A percentile compares a stretch with the other conserved stretches of the same genome.
Evolutionary conservation across 2,113 vertebrate species (phyloP).

Genomic region (Trachemys scripta): DNA sequence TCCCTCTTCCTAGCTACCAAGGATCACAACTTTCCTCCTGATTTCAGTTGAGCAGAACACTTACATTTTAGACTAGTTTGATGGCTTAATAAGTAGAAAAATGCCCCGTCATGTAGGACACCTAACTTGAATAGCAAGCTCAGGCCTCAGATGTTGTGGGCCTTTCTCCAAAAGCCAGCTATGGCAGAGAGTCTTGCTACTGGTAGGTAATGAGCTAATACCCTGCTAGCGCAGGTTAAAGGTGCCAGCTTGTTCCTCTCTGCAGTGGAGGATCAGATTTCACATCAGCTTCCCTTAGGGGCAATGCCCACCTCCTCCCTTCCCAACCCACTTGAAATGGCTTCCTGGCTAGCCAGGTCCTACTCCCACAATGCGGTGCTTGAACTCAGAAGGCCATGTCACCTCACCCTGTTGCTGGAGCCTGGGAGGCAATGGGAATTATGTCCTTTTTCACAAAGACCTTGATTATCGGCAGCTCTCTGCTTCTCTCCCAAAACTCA

Average conservation of each 20-base stretch:
- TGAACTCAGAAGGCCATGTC: neutral
- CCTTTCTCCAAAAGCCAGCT: neutral
- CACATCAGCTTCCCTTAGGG: neutral
- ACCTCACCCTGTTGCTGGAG: neutral
- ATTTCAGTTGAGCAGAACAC: neutral
- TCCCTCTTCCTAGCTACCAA: neutral
- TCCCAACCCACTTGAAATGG: neutral
- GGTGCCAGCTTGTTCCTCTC: neutral
- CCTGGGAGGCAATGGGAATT: neutral
- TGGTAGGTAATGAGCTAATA: neutral
- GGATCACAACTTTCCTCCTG: neutral
- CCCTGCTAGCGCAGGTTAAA: neutral
- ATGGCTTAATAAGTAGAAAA: neutral
- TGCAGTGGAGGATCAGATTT: neutral
- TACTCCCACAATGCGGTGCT: neutral
- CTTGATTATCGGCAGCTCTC: neutral
- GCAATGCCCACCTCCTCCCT: too few species aligned
- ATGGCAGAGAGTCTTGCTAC: neutral
- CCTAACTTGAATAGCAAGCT: neutral
- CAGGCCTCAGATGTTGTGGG: neutral
- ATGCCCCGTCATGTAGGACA: neutral
- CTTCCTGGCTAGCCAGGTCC: neutral
- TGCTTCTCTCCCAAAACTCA: neutral
- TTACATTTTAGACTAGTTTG: neutral
- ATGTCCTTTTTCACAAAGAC: neutral